phyloP scores from a whole-genome alignment of 2,113 vertebrate species.

The Thamnaconus septentrionalis region DNA sequence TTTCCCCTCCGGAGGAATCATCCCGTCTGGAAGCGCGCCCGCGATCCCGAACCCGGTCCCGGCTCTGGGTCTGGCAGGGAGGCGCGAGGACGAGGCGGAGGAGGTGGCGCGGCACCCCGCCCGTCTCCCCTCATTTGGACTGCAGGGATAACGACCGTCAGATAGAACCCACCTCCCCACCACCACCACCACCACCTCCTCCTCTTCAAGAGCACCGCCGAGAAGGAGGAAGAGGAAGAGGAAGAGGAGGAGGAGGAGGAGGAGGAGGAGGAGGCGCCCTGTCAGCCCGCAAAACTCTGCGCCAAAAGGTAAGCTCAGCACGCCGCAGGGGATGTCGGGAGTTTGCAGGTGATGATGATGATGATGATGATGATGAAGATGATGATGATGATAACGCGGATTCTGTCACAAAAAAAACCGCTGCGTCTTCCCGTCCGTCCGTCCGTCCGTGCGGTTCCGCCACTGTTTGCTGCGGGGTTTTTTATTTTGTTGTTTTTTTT shows the following conservation, averaged over 20 bases:
- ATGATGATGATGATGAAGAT: slow-evolving; percentile 4
- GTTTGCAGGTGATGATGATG: slow-evolving; percentile 22
- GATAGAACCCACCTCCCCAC: slow-evolving; percentile 29
- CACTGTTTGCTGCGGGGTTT: too few relatives aligned
- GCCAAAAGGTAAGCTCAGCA: slow-evolving; percentile 67
- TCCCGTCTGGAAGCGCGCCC: slow-evolving; percentile 54
- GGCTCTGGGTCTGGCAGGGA: slow-evolving; percentile 27
- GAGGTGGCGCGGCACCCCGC: slow-evolving; percentile 60
- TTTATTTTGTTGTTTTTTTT: too few relatives aligned
- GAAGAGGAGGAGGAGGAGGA: slow-evolving; percentile 20
- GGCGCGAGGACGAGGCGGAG: slow-evolving; percentile 31
- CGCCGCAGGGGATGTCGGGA: not conserved
- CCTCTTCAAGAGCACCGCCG: too few relatives aligned
- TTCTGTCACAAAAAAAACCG: slow-evolving; percentile 30
- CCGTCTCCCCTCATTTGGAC: slow-evolving; percentile 63
- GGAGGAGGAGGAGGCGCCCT: slow-evolving; percentile 15
- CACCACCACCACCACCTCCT: not conserved
- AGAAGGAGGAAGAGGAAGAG: too few relatives aligned
- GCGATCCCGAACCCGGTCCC: slow-evolving; percentile 24
- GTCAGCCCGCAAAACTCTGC: slow-evolving; percentile 54
- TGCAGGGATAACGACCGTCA: slow-evolving; percentile 55
- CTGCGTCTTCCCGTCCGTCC: slow-evolving; percentile 21
- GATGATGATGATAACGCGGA: slow-evolving; percentile 17
- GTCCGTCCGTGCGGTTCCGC: not conserved
- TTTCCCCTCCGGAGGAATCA: slow-evolving; percentile 14